Conservation (phyloP, 2,113 vertebrate genomes). For the Heteronetta atricapilla region DNA sequence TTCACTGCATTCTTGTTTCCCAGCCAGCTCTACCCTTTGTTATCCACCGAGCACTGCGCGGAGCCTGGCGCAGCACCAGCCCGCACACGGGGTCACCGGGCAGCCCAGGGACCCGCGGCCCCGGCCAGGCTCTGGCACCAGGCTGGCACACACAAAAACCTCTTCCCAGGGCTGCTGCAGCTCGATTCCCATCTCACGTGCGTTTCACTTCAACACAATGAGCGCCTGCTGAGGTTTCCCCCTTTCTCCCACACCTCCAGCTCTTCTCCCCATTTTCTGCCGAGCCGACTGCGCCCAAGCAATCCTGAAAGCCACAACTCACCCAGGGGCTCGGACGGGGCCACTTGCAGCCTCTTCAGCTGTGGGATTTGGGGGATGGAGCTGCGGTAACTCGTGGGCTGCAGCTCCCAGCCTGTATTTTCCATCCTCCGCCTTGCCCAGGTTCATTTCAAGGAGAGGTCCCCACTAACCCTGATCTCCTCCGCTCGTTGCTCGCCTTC, state of each 20-base stretch:
- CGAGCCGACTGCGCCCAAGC: background rate
- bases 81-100: background rate
- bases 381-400: too few relatives aligned
- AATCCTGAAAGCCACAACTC: background rate
- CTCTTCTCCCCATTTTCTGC: accelerated
- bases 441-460: too few relatives aligned
- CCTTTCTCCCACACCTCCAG: background rate
- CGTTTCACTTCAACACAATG: background rate
- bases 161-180: background rate
- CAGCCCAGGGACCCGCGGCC: background rate
- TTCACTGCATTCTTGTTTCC: constrained; percentile 1
- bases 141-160: background rate
- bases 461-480: too few relatives aligned
- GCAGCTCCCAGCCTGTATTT: too few relatives aligned
- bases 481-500: too few relatives aligned
- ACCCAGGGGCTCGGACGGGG: background rate
- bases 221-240: background rate
- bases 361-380: too few relatives aligned
- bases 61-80: constrained; percentile 8
- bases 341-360: background rate
- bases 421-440: too few relatives aligned
- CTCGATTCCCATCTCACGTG: background rate
- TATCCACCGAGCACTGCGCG: background rate
- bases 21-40: constrained; percentile 34
- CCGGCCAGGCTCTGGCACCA: accelerated